Percentiles rank a stretch among this genome's conserved stretches.
Conservation (phyloP, 2,888 invertebrate genomes). For the Drosophila mercatorum region DNA sequence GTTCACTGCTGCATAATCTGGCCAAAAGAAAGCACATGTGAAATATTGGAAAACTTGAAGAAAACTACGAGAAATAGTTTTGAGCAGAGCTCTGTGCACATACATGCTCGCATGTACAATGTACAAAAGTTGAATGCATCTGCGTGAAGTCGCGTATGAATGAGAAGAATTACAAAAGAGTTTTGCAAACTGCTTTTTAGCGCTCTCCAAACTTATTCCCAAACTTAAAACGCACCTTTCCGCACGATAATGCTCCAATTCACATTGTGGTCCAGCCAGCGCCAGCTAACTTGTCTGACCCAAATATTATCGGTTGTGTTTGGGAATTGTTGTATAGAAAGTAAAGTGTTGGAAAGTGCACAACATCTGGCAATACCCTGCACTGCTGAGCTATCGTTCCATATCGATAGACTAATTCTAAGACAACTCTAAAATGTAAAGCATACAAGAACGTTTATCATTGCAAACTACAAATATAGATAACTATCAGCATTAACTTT, state of each 20-base stretch:
- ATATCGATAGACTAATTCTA: too few species aligned
- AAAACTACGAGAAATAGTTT: neutral
- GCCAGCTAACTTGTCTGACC: neutral
- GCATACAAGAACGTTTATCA: too few species aligned
- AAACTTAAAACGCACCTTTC: constrained; percentile 1
- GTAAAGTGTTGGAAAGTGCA: too few species aligned
- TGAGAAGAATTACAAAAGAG: neutral
- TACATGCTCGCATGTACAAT: neutral
- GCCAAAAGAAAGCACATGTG: too few species aligned
- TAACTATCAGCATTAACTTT: too few species aligned
- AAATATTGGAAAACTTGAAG: neutral
- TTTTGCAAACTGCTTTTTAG: neutral
- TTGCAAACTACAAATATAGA: too few species aligned
- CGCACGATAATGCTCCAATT: neutral
- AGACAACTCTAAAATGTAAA: too few species aligned
- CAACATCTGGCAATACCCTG: too few species aligned
- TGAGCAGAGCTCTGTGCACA: neutral
- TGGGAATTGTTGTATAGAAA: neutral
- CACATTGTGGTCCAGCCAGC: neutral
- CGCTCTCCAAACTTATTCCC: neutral
- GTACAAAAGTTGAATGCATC: neutral
- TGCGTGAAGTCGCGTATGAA: neutral
- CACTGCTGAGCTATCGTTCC: too few species aligned
- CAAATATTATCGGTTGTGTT: neutral
- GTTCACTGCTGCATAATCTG: too few species aligned